These are phyloP conservation scores for Caloenas nicobarica DNA, from an alignment of 2,113 vertebrate genomes.

Conservation along the genomic window DNA sequence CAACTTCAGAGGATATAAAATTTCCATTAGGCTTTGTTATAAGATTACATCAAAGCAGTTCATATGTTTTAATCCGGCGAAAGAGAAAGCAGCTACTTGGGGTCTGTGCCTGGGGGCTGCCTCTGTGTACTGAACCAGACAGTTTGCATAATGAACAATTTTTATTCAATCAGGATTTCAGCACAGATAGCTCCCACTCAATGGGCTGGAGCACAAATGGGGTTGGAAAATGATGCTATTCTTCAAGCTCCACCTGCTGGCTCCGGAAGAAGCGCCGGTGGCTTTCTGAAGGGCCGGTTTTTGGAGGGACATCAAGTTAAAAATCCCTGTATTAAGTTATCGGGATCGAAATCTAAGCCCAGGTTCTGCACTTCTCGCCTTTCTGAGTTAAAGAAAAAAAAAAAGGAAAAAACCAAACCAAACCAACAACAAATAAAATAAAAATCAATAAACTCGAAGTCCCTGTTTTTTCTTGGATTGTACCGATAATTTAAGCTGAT, in stretches of 20 bases:
- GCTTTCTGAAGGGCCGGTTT: slow-evolving; percentile 1
- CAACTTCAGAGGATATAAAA: slow-evolving; percentile 79
- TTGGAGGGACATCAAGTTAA: not conserved
- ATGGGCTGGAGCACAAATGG: slow-evolving; percentile 47
- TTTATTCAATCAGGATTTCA: slow-evolving; percentile 76
- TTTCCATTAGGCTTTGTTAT: slow-evolving; percentile 79
- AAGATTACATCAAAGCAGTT: slow-evolving; percentile 80
- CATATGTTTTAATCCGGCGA: slow-evolving; percentile 77
- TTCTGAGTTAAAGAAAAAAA: not conserved
- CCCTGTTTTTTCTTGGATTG: not conserved
- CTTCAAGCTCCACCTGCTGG: slow-evolving; percentile 79
- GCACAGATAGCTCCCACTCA: slow-evolving; percentile 68
- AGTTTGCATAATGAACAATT: slow-evolving; percentile 79
- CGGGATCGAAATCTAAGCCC: not conserved
- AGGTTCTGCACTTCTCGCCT: not conserved
- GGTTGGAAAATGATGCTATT: slow-evolving; percentile 63
- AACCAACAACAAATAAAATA: too few relatives aligned
- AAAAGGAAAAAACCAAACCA: not conserved
- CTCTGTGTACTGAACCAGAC: slow-evolving; percentile 76
- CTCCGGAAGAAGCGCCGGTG: slow-evolving; percentile 1
- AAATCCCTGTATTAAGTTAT: not conserved
- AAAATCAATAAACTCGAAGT: not conserved
- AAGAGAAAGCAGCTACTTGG: slow-evolving; percentile 73
- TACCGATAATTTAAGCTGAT: not conserved
- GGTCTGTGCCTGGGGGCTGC: slow-evolving; percentile 77